Evolutionary conservation across 2,888 invertebrate genomes (phyloP), one percentile per base, ranked within the genome.

Genomic region (Cyclophora albipunctata): DNA sequence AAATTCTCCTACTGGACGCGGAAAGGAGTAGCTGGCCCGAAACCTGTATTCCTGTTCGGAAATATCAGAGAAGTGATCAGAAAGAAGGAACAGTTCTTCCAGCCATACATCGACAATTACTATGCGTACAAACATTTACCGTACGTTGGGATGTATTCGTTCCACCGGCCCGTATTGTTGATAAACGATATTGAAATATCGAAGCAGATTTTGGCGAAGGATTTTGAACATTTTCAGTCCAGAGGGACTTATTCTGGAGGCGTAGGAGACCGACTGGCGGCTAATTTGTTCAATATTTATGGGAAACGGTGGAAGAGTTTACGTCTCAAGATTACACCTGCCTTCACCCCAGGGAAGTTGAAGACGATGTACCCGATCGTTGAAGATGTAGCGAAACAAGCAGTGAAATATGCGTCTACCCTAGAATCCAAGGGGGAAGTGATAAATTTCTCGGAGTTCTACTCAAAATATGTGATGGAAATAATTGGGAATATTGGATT

Each of bases 331-430:
- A 75, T 94, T 63, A 90, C 93, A 0, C 92, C 93, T 0, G 90
- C 91, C 0, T 94, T 93, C 66, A 91, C 93, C 0, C 90, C 92
- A 0, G 92, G 91, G 4, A 93, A 93, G 73, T 73, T 94, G 46
- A 93, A 91, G 69, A 86, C 77, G 2, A 92, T 93, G 91, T 92
- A 91, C 60, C 81, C 82, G 0, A 87, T 91, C 0, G 89, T 93
- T 6, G 84, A 90, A 42, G 79, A 89, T 40, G 90, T 92, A 50
- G 91, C 91, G 0, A 73, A 85, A 6, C 84, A 90, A 50, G 84
- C 92, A 59, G 68, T 86, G 2, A 65, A 73, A 3, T 84, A 90
- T 50, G 76, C 90, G 4, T 72, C 81, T 34, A 49, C 69, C 46
- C 43, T 67, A 52, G 53, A 81, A 50, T 51, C 70, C 0, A 78